Percentiles rank a stretch among this genome's conserved stretches.
Evolutionary conservation across 2,888 invertebrate species (phyloP).

Genomic region (Amblyteles armatorius): DNA sequence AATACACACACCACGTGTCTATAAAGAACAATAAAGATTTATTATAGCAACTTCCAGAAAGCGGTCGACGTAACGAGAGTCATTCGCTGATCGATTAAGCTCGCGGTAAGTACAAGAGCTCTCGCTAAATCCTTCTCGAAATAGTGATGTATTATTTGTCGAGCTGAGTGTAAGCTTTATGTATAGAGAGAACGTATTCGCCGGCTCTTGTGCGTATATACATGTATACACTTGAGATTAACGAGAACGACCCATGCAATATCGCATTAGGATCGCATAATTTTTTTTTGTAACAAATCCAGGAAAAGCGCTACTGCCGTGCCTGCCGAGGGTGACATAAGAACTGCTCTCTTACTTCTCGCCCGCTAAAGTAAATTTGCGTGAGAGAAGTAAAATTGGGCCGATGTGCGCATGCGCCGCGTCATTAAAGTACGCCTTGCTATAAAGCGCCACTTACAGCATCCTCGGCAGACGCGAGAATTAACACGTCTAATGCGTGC

Average conservation of each 20-base stretch:
- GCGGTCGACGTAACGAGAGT: background rate
- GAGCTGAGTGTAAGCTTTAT: slow-evolving; percentile 27
- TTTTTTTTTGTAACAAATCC: no score
- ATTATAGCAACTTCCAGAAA: background rate
- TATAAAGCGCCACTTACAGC: no score
- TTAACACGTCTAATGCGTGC: no score
- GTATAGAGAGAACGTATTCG: background rate
- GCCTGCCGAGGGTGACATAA: no score
- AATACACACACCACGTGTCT: background rate
- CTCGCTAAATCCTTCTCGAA: slow-evolving; percentile 20
- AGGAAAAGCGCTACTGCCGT: no score
- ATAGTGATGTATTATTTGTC: slow-evolving; percentile 35
- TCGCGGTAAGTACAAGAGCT: background rate
- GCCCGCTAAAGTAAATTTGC: no score
- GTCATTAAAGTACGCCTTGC: no score
- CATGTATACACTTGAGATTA: slow-evolving; percentile 34
- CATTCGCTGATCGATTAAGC: slow-evolving; percentile 6
- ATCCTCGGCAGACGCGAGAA: no score
- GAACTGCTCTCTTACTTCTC: no score
- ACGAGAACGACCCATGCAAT: slow-evolving; percentile 16
- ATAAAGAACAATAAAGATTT: background rate
- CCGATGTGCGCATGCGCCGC: no score
- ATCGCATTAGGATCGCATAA: no score
- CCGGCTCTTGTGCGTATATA: background rate
- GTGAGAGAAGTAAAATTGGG: no score